Base-by-base conservation (phyloP, 2,888 invertebrate species). In the Spatulosminthurus flaviceps region DNA sequence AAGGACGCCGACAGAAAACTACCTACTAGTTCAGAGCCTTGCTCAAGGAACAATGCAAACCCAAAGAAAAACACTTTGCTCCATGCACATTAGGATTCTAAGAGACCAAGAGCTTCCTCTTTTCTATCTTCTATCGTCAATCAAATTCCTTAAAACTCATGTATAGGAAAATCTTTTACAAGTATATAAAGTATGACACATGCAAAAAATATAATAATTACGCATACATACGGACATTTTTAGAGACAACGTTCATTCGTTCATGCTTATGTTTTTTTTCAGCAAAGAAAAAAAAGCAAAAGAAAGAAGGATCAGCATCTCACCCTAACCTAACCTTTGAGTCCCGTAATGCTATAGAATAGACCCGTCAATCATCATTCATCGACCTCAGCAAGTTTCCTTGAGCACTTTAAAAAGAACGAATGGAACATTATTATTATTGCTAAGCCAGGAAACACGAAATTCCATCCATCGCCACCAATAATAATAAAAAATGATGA, bases 251-350 rank as follows among this genome's bases (percentile, higher is more conserved):
- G 16, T 51, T 51, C 51, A 19, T 19, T 41, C 7, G 13, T 9
- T 5, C 51, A 5, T 51, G 51, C 1, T 13, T 51, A 19, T 2
- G 19, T 51, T 2, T 51, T 51, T 16, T 51, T 9, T 51, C 51
- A 51, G 16, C 19, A n/a, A 2, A 4, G 19, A 16, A 13, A 51
- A 51, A 51, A n/a, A 51, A 51, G n/a, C 1, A 19, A 5, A 51
- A 51, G 51, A 19, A 19, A 19, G n/a, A 51, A 51, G 51, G 51
- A 51, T 51, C 19, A 51, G 51, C 51, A 51, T 13, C n/a, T 13
- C 51, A 51, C 51, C 51, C 51, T 19, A 51, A 51, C 51, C 51
- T 51, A 51, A 51, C 51, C 51, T 51, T 51, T 51, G n/a, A 51
- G 51, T 51, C 51, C 51, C 51, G 51, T 51, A 51, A 51, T 51